A percentile compares a stretch with the other conserved stretches of the same genome.
These are phyloP conservation scores for Cygnus buccinator DNA, from an alignment of 2,113 vertebrate species.

Conservation along the genomic window DNA sequence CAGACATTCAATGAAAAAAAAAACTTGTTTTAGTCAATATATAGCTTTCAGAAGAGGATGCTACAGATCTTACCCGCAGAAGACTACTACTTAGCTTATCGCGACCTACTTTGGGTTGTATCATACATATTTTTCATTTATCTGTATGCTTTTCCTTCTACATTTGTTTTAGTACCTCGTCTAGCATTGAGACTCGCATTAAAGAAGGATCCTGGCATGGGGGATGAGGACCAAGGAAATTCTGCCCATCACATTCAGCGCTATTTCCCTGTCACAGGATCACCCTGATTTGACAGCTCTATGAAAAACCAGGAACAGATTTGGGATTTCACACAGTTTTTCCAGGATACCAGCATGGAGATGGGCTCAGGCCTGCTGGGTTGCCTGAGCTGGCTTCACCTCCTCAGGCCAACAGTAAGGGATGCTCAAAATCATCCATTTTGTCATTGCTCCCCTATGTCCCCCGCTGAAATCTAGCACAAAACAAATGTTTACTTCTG, in stretches of 20 bases:
- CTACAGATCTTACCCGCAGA: neutral
- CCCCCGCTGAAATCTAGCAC: neutral
- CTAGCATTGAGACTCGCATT: neutral
- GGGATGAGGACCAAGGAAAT: neutral
- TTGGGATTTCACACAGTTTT: neutral
- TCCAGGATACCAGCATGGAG: neutral
- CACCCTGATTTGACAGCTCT: neutral
- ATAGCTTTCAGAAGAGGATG: neutral
- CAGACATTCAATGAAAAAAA: neutral
- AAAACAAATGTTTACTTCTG: neutral
- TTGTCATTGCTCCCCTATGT: neutral
- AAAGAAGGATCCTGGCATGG: neutral
- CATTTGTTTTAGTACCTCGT: neutral
- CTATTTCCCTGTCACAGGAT: neutral
- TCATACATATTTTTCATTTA: neutral
- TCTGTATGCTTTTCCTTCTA: neutral
- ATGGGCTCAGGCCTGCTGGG: neutral
- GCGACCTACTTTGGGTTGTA: neutral
- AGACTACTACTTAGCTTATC: neutral
- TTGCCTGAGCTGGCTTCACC: rapidly evolving
- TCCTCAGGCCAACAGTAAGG: neutral
- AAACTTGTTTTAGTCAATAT: neutral
- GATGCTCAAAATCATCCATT: neutral
- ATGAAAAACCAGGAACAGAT: neutral
- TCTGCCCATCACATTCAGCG: neutral